These are phyloP conservation scores for Axis porcinus DNA, from an alignment of 2,113 vertebrate species.

Conservation along the genomic window DNA sequence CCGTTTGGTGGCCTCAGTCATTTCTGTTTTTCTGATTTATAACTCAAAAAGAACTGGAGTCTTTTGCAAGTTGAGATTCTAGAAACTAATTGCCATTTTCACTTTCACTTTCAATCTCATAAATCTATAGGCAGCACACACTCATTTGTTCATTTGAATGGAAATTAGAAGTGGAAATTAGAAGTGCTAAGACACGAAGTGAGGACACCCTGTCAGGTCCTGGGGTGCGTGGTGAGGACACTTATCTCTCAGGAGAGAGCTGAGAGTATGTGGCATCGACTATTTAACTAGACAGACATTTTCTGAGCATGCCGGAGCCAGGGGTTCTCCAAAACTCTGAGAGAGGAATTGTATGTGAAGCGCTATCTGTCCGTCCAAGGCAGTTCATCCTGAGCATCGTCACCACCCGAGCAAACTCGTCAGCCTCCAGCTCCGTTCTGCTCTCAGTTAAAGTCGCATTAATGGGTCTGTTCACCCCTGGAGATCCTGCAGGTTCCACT, in stretches of 20 bases:
- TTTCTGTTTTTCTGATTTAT: not conserved
- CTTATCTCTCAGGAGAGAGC: not conserved
- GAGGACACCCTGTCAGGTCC: not conserved
- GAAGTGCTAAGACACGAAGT: no score
- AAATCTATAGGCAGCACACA: not conserved
- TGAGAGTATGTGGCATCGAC: not conserved
- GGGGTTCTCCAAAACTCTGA: not conserved
- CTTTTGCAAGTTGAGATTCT: not conserved
- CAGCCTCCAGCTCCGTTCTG: not conserved
- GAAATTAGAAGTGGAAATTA: not conserved
- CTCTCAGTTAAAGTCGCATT: not conserved
- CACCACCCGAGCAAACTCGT: not conserved
- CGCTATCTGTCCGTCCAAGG: not conserved
- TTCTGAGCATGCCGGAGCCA: not conserved
- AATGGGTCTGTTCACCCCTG: not conserved
- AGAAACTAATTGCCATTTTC: not conserved
- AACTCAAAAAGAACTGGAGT: not conserved
- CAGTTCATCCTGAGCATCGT: not conserved
- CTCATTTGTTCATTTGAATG: not conserved
- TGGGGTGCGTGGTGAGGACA: not conserved
- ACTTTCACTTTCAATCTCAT: not conserved
- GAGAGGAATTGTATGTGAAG: not conserved
- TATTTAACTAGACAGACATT: not conserved
- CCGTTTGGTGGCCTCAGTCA: not conserved
- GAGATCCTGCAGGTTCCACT: not conserved